Evolutionary conservation across 2,113 vertebrate genomes (phyloP), one percentile per base, ranked within the genome.

Genomic region (Daphoenositta chrysoptera): DNA sequence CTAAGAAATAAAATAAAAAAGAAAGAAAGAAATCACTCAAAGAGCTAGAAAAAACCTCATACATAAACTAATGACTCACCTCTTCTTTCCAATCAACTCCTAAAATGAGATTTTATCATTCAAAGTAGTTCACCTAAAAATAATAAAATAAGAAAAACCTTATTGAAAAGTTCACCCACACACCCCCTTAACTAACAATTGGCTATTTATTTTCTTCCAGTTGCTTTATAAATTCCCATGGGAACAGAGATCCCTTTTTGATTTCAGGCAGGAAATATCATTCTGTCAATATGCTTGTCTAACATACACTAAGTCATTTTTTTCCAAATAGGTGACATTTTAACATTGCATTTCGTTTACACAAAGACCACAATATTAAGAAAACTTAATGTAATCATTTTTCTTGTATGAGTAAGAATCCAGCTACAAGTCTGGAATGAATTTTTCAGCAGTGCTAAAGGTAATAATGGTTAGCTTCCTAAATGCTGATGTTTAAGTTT

Each of bases 211-310:
- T 96, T 97, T 95, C 87, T 92, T 91, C 71, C 66, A 73, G 86
- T 94, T 96, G 65, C 76, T 89, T 95, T 95, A 60, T 50, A 89
- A 85, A 96, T 97, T 92, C 90, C 39, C 37, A 27, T 47, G 44
- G 48, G 86, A 94, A 84, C 81, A 82, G 37, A 94, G 91, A 95
- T 96, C 85, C 57, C 68, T 89, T 96, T 96, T 96, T 95, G 94
- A 93, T 96, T 95, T 96, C 83, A 90, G 61, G 85, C 87, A 97
- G 97, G 96, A 96, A 97, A 95, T 96, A 96, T 92, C 69, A 77
- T 93, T 96, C 94, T 97, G 95, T 93, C 94, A 95, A 81, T 96
- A 86, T 76, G 39, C 75, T 93, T 83, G 91, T 91, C 91, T 85
- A 95, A 81, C 83, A 78, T 83, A 79, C 42, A 88, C 66, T 77